Evolutionary conservation across 2,888 invertebrate species (phyloP).

Genomic region (Nephrotoma flavescens): DNA sequence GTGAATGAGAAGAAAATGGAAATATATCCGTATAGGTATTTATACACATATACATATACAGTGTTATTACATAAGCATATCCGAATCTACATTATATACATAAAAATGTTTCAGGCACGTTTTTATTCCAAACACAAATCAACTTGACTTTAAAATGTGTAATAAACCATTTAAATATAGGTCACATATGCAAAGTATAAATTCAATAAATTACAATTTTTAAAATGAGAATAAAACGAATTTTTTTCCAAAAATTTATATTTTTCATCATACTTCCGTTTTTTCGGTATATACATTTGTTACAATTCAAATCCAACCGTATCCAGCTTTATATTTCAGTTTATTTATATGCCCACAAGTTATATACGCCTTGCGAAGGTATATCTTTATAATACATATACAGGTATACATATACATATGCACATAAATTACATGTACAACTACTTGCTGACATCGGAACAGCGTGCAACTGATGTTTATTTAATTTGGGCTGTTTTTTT

Average conservation of each 20-base stretch:
- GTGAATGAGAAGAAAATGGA: not conserved
- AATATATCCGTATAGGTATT: not conserved
- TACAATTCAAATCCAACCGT: not conserved
- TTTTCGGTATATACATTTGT: not conserved
- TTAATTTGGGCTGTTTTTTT: not conserved
- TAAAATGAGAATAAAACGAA: not conserved
- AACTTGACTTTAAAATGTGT: not conserved
- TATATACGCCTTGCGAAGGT: not conserved
- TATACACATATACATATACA: not conserved
- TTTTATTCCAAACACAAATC: not conserved
- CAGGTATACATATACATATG: not conserved
- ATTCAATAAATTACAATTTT: not conserved
- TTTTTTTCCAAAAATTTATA: not conserved
- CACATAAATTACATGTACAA: not conserved
- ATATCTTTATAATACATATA: not conserved
- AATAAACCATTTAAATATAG: not conserved
- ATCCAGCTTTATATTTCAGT: not conserved
- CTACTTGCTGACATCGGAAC: not conserved
- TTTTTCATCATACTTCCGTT: not conserved
- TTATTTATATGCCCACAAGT: not conserved
- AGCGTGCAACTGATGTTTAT: not conserved
- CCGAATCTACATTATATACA: not conserved
- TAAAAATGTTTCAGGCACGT: not conserved
- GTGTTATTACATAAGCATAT: not conserved
- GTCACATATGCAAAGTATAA: not conserved